Percentiles rank a stretch among this genome's conserved stretches.
Evolutionary conservation across 2,888 invertebrate species (phyloP).

Genomic region (Drosophila austrosaltans): DNA sequence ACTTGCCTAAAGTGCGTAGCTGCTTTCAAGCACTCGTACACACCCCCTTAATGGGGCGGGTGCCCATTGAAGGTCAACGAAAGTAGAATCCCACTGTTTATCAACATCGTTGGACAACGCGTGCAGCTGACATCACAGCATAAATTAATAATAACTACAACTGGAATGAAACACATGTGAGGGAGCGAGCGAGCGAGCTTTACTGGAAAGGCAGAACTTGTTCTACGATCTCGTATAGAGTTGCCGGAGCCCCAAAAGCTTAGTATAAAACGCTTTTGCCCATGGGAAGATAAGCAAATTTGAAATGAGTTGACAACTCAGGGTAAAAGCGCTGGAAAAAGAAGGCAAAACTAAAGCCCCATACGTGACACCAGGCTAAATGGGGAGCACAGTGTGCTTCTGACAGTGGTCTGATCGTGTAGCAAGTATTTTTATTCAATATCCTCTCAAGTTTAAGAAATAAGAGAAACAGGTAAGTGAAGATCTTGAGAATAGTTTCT

Average conservation of each 20-base stretch:
- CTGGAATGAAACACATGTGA: not conserved
- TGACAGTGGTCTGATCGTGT: constrained; percentile 58
- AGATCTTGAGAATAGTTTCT: constrained; percentile 16
- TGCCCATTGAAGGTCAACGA: constrained; percentile 5
- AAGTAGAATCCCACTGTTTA: not conserved
- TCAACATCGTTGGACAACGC: not conserved
- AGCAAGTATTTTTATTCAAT: constrained; percentile 22
- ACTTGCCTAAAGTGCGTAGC: too few relatives aligned
- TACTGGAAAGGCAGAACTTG: constrained; percentile 16
- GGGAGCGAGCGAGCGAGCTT: constrained; percentile 8
- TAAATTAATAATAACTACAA: constrained; percentile 4
- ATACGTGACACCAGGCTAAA: constrained; percentile 49
- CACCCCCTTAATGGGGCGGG: not conserved
- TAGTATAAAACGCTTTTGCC: not conserved
- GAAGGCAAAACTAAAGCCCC: constrained; percentile 24
- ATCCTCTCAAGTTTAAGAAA: constrained; percentile 16
- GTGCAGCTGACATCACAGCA: constrained; percentile 2
- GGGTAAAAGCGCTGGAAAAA: constrained; percentile 52
- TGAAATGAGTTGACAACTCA: constrained; percentile 36
- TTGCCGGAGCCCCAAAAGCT: constrained; percentile 42
- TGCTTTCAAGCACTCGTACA: not conserved
- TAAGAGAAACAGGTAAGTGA: constrained; percentile 54
- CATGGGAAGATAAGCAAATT: not conserved
- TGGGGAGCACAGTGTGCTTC: constrained; percentile 60
- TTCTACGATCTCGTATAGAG: constrained; percentile 44